Percentiles rank a stretch among this genome's conserved stretches.
Evolutionary conservation across 2,797 vertebrate genomes (phyloP).

Genomic region (Synaphobranchus kaupii): DNA sequence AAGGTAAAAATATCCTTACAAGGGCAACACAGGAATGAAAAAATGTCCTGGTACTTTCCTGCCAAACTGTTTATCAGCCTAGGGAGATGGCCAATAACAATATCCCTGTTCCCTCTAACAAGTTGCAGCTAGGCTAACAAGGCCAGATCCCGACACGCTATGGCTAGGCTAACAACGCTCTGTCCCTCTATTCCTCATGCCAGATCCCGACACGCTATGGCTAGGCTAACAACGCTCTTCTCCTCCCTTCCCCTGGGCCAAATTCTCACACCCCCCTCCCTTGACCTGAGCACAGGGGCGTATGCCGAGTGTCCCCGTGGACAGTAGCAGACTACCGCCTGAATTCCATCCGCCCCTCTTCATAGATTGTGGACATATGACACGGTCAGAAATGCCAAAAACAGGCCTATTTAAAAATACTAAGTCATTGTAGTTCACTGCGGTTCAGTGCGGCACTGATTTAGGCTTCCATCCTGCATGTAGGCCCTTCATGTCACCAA

Average conservation of each 20-base stretch:
- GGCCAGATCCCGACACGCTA: too few species aligned
- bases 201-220: neutral
- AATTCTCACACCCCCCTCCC: neutral
- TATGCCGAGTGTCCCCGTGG: neutral
- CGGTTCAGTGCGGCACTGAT: neutral
- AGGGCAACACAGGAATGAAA: constrained; percentile 65
- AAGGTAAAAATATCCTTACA: constrained; percentile 67
- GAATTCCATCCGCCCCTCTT: neutral
- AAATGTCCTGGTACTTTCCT: constrained; percentile 68
- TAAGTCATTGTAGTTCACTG: neutral
- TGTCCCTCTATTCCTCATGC: too few species aligned
- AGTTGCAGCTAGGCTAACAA: neutral
- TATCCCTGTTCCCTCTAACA: constrained; percentile 1
- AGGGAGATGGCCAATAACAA: constrained; percentile 41
- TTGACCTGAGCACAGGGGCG: neutral
- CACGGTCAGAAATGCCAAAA: neutral
- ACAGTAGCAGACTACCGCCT: neutral
- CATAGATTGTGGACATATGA: neutral
- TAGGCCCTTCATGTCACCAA: neutral
- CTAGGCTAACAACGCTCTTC: neutral
- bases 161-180: too few species aligned
- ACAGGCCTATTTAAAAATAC: neutral
- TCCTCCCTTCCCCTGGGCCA: neutral
- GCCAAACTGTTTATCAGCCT: constrained; percentile 67
- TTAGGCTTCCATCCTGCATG: neutral